A percentile compares a stretch with the other conserved stretches of the same genome.
phyloP scores from a whole-genome alignment of 2,888 invertebrate species.

The Pemphredon lugubris region DNA sequence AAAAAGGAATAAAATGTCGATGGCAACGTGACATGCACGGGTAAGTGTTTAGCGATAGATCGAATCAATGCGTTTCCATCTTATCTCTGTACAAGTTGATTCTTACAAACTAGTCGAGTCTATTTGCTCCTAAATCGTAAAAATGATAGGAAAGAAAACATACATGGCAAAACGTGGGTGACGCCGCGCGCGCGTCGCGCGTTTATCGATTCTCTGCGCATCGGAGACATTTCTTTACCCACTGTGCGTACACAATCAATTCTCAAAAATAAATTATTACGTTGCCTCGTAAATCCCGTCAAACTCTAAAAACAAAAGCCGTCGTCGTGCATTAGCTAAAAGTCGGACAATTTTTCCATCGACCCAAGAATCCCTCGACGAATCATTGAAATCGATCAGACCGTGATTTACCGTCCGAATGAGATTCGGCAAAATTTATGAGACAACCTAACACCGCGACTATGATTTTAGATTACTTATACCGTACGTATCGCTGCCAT shows the following conservation, averaged over 20 bases:
- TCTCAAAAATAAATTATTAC: no score
- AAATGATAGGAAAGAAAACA: background rate
- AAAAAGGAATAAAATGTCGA: background rate
- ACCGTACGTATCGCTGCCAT: no score
- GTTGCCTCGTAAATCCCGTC: no score
- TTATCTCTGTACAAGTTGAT: background rate
- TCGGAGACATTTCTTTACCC: background rate
- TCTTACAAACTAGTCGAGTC: background rate
- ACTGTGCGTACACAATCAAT: background rate
- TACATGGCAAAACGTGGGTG: background rate
- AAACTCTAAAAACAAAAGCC: no score
- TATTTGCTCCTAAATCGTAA: background rate
- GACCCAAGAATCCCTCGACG: no score
- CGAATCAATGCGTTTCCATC: background rate
- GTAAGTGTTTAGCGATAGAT: background rate
- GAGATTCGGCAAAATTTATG: no score
- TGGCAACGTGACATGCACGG: background rate
- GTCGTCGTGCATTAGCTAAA: no score
- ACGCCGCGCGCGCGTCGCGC: background rate
- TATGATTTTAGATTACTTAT: no score
- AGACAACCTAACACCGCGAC: no score
- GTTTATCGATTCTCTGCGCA: background rate
- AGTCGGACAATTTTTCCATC: no score
- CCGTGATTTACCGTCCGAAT: no score
- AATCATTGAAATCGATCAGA: no score